Percentiles rank a stretch among this genome's conserved stretches.
These are phyloP conservation scores for Gymnogyps californianus DNA, from an alignment of 2,113 vertebrate species.

Conservation along the genomic window DNA sequence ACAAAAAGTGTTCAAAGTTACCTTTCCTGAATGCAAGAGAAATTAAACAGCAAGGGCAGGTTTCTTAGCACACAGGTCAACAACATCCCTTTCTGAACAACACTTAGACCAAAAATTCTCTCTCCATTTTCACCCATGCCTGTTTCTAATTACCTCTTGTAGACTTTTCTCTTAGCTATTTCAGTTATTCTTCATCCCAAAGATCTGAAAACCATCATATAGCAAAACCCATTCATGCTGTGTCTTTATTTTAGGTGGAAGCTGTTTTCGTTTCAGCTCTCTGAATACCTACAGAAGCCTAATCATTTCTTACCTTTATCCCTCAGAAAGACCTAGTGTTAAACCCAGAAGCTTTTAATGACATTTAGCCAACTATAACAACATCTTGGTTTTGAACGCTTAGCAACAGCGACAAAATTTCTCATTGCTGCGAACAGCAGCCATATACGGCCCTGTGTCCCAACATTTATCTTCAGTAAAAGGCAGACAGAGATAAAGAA, in stretches of 20 bases:
- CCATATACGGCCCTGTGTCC: background rate
- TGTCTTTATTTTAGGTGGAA: background rate
- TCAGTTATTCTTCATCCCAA: background rate
- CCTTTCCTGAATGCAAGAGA: background rate
- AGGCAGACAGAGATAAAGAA: background rate
- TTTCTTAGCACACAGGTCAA: background rate
- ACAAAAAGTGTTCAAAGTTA: background rate
- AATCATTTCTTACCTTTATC: background rate
- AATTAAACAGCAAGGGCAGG: background rate
- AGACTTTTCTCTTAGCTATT: background rate
- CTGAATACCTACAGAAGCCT: background rate
- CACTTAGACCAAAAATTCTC: background rate
- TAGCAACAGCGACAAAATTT: background rate
- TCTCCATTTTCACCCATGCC: background rate
- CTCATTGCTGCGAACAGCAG: background rate
- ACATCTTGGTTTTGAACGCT: background rate
- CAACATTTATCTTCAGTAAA: background rate
- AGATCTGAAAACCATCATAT: background rate
- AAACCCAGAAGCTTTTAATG: background rate
- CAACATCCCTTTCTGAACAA: background rate
- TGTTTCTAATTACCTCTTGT: background rate
- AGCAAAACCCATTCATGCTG: background rate
- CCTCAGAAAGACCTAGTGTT: background rate
- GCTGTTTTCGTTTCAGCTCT: background rate
- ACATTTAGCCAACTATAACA: background rate